A percentile compares a stretch with the other conserved stretches of the same genome.
Evolutionary conservation across 2,113 vertebrate genomes (phyloP).

Genomic region (Chaetodon auriga): DNA sequence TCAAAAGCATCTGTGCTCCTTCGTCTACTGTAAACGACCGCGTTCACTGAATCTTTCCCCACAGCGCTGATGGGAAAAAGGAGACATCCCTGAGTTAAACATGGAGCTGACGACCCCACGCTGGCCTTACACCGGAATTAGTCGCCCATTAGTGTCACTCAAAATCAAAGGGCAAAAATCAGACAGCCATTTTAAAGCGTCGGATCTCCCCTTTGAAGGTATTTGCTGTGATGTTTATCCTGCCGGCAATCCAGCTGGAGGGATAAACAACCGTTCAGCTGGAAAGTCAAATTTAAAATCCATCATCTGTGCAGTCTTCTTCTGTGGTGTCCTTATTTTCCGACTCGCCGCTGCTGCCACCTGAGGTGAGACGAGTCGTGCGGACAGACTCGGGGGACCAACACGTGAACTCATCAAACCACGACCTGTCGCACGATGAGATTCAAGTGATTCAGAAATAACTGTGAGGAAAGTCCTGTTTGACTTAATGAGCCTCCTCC

Average conservation of each 20-base stretch:
- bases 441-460: background rate
- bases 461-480: background rate
- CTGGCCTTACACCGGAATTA: background rate
- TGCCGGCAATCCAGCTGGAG: background rate
- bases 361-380: background rate
- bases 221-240: background rate
- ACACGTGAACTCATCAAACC: background rate
- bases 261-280: background rate
- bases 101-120: background rate
- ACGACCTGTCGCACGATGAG: background rate
- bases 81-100: background rate
- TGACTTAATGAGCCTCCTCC: background rate
- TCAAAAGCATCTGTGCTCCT: too few relatives aligned
- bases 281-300: background rate
- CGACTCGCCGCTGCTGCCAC: too few relatives aligned
- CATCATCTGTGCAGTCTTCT: background rate
- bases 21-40: background rate
- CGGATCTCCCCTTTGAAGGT: background rate
- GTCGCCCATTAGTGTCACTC: background rate
- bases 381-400: background rate
- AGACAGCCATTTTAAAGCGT: background rate
- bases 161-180: constrained; percentile 3
- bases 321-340: background rate
- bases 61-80: background rate
- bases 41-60: background rate